Evolutionary conservation across 2,113 vertebrate species (phyloP).

Genomic region (Sprattus sprattus): DNA sequence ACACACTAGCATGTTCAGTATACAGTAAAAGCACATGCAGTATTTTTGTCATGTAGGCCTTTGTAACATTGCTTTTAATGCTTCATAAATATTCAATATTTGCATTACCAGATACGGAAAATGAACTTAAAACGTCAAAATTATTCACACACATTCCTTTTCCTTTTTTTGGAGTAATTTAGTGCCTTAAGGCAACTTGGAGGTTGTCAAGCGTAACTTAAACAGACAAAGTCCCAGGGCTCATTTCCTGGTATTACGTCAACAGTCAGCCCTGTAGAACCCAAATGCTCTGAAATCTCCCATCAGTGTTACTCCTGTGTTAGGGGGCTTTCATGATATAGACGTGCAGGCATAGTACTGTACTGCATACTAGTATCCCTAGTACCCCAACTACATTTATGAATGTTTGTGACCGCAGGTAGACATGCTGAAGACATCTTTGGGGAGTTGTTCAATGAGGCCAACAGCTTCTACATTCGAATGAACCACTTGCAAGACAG

Average conservation of each 20-base stretch:
- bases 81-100: not conserved
- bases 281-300: not conserved
- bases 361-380: not conserved
- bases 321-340: not conserved
- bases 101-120: not conserved
- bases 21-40: not conserved
- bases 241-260: not conserved
- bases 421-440: constrained; percentile 87
- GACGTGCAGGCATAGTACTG: not conserved
- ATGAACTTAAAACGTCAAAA: not conserved
- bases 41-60: not conserved
- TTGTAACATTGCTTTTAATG: not conserved
- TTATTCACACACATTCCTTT: not conserved
- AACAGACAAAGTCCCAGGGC: not conserved
- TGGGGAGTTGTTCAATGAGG: constrained; percentile 80
- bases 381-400: not conserved
- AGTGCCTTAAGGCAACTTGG: not conserved
- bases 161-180: not conserved
- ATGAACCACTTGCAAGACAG: constrained; percentile 85
- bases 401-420: constrained; percentile 58
- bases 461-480: constrained; percentile 82
- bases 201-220: not conserved
- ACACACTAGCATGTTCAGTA: not conserved
- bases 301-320: not conserved
- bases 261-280: not conserved